Evolutionary conservation across 2,113 vertebrate genomes (phyloP).

Genomic region (Casuarius casuarius): DNA sequence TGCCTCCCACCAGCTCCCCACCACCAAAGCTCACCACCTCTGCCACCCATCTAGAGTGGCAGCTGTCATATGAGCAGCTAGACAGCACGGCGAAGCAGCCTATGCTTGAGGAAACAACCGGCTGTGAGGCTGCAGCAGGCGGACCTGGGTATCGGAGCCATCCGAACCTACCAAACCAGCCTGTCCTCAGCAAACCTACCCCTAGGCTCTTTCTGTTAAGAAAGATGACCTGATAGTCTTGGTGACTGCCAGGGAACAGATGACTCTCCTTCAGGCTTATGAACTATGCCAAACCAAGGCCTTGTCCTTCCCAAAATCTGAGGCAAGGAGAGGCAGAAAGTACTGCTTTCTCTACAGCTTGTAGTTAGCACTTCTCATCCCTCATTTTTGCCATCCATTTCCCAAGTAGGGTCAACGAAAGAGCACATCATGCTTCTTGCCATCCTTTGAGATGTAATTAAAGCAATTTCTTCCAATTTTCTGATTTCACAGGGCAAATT

Average conservation of each 20-base stretch:
- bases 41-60: neutral
- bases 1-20: neutral
- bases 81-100: neutral
- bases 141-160: no score
- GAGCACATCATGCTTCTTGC: neutral
- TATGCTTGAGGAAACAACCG: rapidly evolving
- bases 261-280: rapidly evolving
- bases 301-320: neutral
- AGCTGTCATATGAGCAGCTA: neutral
- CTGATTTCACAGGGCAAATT: neutral
- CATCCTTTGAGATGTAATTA: neutral
- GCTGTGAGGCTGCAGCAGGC: neutral
- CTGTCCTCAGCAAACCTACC: neutral
- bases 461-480: neutral
- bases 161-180: neutral
- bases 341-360: neutral
- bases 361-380: no score
- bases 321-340: rapidly evolving
- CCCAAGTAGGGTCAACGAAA: neutral
- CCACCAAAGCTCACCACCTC: neutral
- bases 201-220: neutral
- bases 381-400: rapidly evolving
- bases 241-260: neutral
- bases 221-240: neutral
- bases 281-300: neutral